A percentile compares a stretch with the other conserved stretches of the same genome.
Conservation (phyloP, 2,113 vertebrate species). For the Mixornis gularis region DNA sequence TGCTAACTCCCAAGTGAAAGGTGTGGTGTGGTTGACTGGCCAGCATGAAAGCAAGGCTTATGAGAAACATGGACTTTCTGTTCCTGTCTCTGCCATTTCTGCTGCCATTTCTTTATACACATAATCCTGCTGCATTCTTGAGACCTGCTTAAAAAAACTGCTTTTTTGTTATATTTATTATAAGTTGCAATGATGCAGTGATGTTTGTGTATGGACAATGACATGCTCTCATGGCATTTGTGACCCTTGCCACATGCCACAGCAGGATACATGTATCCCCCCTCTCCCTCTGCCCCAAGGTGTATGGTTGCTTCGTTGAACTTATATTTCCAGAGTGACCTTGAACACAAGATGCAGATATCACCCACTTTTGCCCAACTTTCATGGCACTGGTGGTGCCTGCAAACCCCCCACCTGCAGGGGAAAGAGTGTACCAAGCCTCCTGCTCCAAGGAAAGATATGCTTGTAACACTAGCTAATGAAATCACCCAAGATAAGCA, state of each 20-base stretch:
- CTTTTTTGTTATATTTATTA: neutral
- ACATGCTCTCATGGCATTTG: neutral
- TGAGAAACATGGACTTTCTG: accelerated
- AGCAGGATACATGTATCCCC: accelerated
- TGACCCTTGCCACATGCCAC: neutral
- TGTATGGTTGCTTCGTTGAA: neutral
- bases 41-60: neutral
- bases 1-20: neutral
- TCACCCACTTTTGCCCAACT: neutral
- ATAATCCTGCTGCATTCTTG: neutral
- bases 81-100: neutral
- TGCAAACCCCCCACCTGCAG: neutral
- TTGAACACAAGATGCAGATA: neutral
- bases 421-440: accelerated
- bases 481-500: neutral
- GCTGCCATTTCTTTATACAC: neutral
- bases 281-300: accelerated
- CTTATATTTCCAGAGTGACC: neutral
- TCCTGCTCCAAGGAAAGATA: neutral
- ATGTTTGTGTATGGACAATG: neutral
- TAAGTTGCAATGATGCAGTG: neutral
- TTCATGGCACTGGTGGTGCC: neutral
- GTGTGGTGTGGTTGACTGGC: neutral
- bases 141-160: neutral
- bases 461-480: neutral